Evolutionary conservation across 2,797 vertebrate species (phyloP), one percentile per base, ranked within the genome.

Genomic region (Dermochelys coriacea): DNA sequence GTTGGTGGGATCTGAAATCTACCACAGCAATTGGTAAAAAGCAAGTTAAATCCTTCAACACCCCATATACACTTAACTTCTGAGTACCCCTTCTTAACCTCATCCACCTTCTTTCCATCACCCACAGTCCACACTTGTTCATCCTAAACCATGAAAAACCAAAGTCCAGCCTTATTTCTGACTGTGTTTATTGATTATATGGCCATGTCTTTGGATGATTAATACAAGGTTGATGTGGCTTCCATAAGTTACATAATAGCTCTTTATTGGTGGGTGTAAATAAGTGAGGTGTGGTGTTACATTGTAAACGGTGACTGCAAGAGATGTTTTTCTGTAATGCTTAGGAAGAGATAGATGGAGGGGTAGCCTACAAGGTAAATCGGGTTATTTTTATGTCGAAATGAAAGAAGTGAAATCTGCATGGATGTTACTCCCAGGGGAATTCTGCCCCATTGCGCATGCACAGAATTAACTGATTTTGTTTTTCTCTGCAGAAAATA

Each of bases 71-170:
- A 31, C 59, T 61, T 64, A 16, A n/a, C 16, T 64, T n/a, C 34
- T 5, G 19, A 68, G 8, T 19, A 37, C n/a, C 4, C n/a, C n/a
- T 68, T 64, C 34, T n/a, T 37, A 68, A 37, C 18, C 18, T 68
- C 18, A 68, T 37, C 18, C 9, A 37, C n/a, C 18, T 19, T n/a
- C n/a, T 37, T 37, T 21, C 18, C 64, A 37, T n/a, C 64, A n/a
- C 19, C 64, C 64, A 19, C 64, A 68, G n/a, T 8, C 8, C n/a
- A 68, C 64, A 68, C n/a, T 37, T 37, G 18, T 68, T 50, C 49
- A 50, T 50, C 49, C 49, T 50, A 50, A 50, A 95, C 93, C 93
- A 74, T 92, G 96, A 93, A 93, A 94, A 96, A 91, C 55, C 2
- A 0, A 88, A 85, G 7, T 37, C n/a, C 64, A 71, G 64, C 14